These are phyloP conservation scores for Brachionus koreanus DNA, from an alignment of 1,140 invertebrate genomes.

Conservation along the genomic window DNA sequence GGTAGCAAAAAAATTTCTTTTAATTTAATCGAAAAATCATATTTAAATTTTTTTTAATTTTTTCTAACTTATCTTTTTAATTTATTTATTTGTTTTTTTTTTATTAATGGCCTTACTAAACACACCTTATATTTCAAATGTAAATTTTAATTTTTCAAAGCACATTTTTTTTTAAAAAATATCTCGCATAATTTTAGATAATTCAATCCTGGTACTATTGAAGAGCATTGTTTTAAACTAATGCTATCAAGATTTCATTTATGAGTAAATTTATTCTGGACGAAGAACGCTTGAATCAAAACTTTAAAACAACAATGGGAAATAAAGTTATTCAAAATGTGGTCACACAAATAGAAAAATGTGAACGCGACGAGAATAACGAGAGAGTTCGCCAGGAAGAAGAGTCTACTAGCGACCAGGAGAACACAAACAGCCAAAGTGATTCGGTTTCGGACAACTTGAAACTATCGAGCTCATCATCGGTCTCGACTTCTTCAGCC, in stretches of 20 bases:
- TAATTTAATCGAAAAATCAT: neutral
- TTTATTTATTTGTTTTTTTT: no score
- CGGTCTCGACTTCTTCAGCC: neutral
- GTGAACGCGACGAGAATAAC: neutral
- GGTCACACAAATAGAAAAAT: slow-evolving; percentile 15
- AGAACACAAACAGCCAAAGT: slow-evolving; percentile 16
- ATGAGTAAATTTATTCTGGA: neutral
- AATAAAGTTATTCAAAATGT: slow-evolving; percentile 35
- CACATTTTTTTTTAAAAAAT: no score
- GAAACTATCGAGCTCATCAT: neutral
- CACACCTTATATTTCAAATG: no score
- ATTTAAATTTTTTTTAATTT: no score
- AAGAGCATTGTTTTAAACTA: neutral
- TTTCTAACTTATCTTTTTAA: no score
- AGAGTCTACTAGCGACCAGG: slow-evolving; percentile 10
- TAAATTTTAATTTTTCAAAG: no score
- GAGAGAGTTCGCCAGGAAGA: neutral
- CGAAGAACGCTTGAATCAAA: neutral
- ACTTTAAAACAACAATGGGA: neutral
- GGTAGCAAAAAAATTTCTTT: neutral
- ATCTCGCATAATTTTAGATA: neutral
- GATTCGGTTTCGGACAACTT: neutral
- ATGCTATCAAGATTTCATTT: neutral
- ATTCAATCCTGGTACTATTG: neutral
- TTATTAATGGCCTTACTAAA: no score